phyloP scores from a whole-genome alignment of 1,140 invertebrate species.

The Calliopsis andreniformis region DNA sequence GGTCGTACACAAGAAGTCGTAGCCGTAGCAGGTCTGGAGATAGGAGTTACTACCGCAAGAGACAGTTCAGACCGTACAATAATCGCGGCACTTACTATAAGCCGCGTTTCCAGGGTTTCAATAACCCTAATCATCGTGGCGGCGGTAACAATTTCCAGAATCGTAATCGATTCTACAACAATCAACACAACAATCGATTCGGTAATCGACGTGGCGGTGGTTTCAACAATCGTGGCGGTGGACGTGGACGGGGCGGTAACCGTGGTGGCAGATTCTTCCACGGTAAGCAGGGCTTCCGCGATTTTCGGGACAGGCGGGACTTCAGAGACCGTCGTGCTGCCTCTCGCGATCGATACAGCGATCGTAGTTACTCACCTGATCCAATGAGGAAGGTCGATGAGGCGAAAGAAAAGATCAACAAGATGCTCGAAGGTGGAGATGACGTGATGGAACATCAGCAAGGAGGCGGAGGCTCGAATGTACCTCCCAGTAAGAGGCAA shows the following conservation, averaged over 20 bases:
- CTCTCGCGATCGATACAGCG: conserved; percentile 81
- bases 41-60: conserved; percentile 80
- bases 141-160: conserved; percentile 77
- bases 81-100: conserved; percentile 89
- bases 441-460: conserved; percentile 66
- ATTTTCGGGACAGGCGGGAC: conserved; percentile 84
- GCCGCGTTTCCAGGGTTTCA: conserved; percentile 85
- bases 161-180: conserved; percentile 78
- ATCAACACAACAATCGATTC: conserved; percentile 75
- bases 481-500: conserved; percentile 78
- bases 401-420: conserved; percentile 84
- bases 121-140: conserved; percentile 78
- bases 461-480: conserved; percentile 46
- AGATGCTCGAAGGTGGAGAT: conserved; percentile 82
- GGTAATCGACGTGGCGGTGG: conserved; percentile 74
- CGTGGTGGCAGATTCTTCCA: conserved; percentile 83
- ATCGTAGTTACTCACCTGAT: conserved; percentile 84
- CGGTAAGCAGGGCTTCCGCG: conserved; percentile 84
- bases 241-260: conserved; percentile 81
- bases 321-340: conserved; percentile 75
- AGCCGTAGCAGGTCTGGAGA: conserved; percentile 85
- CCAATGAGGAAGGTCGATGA: conserved; percentile 84
- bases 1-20: conserved; percentile 82
- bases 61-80: conserved; percentile 82
- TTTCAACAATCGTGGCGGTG: conserved; percentile 71